Conservation (phyloP, 1,140 invertebrate species). For the Atta cephalotes region DNA sequence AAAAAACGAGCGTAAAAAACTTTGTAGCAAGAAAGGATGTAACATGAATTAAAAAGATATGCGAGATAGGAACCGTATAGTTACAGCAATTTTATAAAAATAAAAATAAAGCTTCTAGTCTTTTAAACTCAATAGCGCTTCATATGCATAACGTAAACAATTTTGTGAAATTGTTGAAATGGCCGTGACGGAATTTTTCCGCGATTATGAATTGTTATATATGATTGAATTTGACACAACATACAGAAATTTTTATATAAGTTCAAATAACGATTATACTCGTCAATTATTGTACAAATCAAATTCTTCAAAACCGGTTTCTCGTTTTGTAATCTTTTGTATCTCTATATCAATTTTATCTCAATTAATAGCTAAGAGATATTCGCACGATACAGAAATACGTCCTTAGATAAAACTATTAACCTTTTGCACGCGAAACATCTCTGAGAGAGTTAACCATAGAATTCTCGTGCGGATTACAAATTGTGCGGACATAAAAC, state of each 20-base stretch:
- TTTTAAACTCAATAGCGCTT: not conserved
- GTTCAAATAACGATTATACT: not conserved
- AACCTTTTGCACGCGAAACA: not conserved
- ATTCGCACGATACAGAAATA: not conserved
- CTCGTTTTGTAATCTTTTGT: too few relatives aligned
- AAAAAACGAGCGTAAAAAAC: not conserved
- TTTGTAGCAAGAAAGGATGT: not conserved
- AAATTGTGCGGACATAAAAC: not conserved
- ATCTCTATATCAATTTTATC: too few relatives aligned
- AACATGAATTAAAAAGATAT: not conserved
- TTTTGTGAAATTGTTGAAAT: not conserved
- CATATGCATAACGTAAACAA: constrained; percentile 1
- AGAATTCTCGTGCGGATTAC: not conserved
- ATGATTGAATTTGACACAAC: not conserved
- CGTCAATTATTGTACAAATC: not conserved
- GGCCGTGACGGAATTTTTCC: not conserved
- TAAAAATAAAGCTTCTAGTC: not conserved
- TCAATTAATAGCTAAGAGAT: not conserved
- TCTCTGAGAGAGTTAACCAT: not conserved
- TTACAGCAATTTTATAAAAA: not conserved
- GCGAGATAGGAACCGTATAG: not conserved
- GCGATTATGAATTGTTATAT: constrained; percentile 1
- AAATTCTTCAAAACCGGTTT: constrained; percentile 16
- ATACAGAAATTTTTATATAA: not conserved
- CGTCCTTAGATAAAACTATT: not conserved